Evolutionary conservation across 2,113 vertebrate species (phyloP).

Genomic region (Colinus virginianus): DNA sequence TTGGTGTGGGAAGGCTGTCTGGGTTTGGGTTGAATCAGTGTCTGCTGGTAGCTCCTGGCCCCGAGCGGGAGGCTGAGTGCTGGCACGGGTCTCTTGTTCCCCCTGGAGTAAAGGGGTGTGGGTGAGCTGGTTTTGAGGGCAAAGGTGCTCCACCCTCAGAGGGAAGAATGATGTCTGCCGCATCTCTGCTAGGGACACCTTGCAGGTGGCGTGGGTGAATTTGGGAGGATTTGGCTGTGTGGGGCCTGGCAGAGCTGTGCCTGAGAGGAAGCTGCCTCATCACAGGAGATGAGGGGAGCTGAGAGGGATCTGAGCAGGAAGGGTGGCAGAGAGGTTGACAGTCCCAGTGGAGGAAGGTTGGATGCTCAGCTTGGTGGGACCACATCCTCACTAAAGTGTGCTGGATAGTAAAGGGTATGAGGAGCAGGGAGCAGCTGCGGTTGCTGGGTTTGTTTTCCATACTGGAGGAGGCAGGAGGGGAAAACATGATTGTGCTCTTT

Average conservation of each 20-base stretch:
- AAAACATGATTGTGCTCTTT: background rate
- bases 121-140: background rate
- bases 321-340: fast-evolving
- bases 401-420: background rate
- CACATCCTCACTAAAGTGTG: fast-evolving
- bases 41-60: background rate
- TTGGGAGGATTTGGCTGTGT: background rate
- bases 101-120: background rate
- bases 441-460: background rate
- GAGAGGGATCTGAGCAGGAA: background rate
- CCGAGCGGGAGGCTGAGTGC: fast-evolving
- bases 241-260: background rate
- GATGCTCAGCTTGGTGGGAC: background rate
- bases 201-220: fast-evolving
- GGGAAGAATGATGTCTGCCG: background rate
- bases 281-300: background rate
- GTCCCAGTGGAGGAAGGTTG: background rate
- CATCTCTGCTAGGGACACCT: background rate
- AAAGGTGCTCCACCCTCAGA: background rate
- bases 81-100: background rate
- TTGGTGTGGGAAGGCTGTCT: fast-evolving
- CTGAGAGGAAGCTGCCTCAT: background rate
- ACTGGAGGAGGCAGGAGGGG: background rate
- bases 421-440: background rate
- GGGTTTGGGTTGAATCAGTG: background rate